Percentiles rank a stretch among this genome's conserved stretches.
These are phyloP conservation scores for Oryzias melastigma DNA, from an alignment of 2,113 vertebrate species.

Conservation along the genomic window DNA sequence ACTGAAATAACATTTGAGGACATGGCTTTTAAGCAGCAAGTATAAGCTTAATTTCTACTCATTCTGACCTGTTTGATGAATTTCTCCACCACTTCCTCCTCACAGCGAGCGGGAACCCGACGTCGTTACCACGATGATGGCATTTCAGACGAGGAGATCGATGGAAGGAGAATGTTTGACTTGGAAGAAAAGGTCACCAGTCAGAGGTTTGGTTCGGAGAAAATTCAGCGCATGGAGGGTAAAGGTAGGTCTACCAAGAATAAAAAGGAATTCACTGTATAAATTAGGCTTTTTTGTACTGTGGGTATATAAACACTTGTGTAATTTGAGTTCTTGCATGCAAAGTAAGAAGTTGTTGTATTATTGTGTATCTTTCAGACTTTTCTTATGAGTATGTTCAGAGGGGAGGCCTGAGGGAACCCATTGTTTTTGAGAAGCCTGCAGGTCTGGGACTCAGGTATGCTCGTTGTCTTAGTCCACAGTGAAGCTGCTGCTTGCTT, in stretches of 20 bases:
- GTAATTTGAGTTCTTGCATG: too few species aligned
- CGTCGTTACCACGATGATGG: slow-evolving; percentile 95
- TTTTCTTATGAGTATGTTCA: slow-evolving; percentile 93
- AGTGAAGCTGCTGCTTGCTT: background rate
- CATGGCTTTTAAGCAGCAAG: too few species aligned
- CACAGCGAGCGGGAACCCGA: slow-evolving; percentile 87
- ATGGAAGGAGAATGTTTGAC: slow-evolving; percentile 93
- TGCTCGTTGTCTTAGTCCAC: slow-evolving; percentile 30
- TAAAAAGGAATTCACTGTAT: too few species aligned
- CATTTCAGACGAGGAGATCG: slow-evolving; percentile 97
- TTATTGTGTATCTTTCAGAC: slow-evolving; percentile 72
- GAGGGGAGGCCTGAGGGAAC: slow-evolving; percentile 88
- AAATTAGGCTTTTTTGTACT: too few species aligned
- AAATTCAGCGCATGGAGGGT: slow-evolving; percentile 91
- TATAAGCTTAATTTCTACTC: background rate
- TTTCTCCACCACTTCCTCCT: background rate
- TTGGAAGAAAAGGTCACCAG: slow-evolving; percentile 91
- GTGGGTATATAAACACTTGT: too few species aligned
- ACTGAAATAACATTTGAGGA: too few species aligned
- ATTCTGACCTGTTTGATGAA: background rate
- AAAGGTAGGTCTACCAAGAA: slow-evolving; percentile 74
- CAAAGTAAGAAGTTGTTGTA: background rate
- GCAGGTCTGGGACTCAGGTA: slow-evolving; percentile 94
- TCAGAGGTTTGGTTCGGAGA: slow-evolving; percentile 84
- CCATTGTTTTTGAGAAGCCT: slow-evolving; percentile 88